phyloP scores from a whole-genome alignment of 2,888 invertebrate species.

The Liodrosophila aerea region DNA sequence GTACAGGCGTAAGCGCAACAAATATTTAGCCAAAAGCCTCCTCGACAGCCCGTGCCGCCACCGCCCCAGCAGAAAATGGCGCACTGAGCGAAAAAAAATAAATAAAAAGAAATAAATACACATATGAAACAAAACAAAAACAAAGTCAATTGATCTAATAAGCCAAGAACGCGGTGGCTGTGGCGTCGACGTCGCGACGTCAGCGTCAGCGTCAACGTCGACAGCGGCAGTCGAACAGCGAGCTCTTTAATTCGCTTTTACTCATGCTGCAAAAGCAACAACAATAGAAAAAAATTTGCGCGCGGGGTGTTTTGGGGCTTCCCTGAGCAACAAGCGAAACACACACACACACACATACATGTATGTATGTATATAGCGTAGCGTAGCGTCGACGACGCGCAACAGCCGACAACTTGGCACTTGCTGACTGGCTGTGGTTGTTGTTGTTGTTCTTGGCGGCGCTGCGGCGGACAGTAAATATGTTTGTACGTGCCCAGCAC shows the following conservation, averaged over 20 bases:
- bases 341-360: conserved; percentile 24
- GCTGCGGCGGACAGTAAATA: conserved; percentile 35
- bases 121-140: conserved; percentile 29
- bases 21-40: conserved; percentile 16
- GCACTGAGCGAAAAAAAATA: conserved; percentile 32
- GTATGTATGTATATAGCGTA: conserved; percentile 9
- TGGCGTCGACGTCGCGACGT: conserved; percentile 8
- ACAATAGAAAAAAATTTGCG: conserved; percentile 44
- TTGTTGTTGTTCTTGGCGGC: conserved; percentile 41
- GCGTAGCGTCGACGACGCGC: conserved; percentile 37
- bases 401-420: conserved; percentile 71
- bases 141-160: conserved; percentile 71
- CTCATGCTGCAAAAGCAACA: conserved; percentile 38
- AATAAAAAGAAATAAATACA: conserved; percentile 4
- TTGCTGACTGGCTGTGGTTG: conserved; percentile 59
- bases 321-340: conserved; percentile 52
- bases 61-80: conserved; percentile 44
- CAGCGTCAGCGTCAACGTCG: conserved; percentile 25
- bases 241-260: conserved; percentile 46
- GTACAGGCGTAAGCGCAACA: conserved; percentile 33
- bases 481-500: conserved; percentile 29
- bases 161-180: conserved; percentile 52
- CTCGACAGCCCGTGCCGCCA: conserved; percentile 5
- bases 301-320: conserved; percentile 65
- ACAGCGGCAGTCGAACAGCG: conserved; percentile 24